Evolutionary conservation across 1,140 invertebrate species (phyloP), one percentile per base, ranked within the genome.

Genomic region (Anthonomus grandis): DNA sequence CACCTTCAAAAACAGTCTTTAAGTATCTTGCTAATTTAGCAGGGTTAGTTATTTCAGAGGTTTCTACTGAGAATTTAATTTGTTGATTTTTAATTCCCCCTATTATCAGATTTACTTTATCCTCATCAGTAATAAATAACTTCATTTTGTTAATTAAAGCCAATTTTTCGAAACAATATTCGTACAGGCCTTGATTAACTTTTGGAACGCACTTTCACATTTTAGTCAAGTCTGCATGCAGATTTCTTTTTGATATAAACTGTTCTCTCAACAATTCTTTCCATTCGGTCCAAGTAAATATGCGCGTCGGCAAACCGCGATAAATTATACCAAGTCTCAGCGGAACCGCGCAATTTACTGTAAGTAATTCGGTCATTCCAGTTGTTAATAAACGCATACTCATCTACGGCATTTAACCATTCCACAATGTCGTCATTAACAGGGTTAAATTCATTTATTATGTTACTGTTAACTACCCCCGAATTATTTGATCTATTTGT

Each of bases 41-140:
- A 2, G 60, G 60, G 19, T 55, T 27, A 4, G 0, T 34, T 21
- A 62, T 55, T 22, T 49, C 51, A 0, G 60, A 44, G 9, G 57
- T 51, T 44, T 59, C 56, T 1, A 62, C 50, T n/a, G 60, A 52
- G 42, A 62, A 59, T 46, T 45, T 48, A 31, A 62, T 59, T 48
- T 62, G 57, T 23, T 54, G 17, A 41, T 63, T 36, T 12, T 38
- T 21, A 37, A 63, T 63, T 5, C 38, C 51, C 2, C 51, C 50
- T 31, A 62, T 23, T 10, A 62, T 62, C 38, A 62, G 48, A 62
- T 50, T 59, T 1, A 59, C 46, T 51, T 48, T 47, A 37, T 62
- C 60, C 24, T 42, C 46, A n/a, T 34, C 54, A 13, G 5, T 51
- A 10, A 61, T 1, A 12, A 3, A 8, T 10, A 61, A 1, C 47